phyloP scores from a whole-genome alignment of 2,888 invertebrate genomes.

The Perizoma flavofasciatum region DNA sequence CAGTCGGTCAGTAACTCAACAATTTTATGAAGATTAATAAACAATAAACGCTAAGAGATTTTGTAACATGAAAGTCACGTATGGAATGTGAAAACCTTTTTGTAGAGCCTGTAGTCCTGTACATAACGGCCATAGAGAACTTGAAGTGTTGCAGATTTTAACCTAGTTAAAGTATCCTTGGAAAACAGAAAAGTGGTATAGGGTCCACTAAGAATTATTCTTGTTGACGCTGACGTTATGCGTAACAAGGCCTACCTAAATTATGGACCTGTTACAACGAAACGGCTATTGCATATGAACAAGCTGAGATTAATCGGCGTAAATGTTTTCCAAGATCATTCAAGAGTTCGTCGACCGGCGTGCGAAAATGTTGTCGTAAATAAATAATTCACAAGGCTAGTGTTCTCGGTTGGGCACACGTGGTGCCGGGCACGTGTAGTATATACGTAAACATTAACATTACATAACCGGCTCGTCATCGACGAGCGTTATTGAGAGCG shows the following conservation, averaged over 20 bases:
- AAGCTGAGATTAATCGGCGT: constrained; percentile 75
- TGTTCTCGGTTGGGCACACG: constrained; percentile 81
- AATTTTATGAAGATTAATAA: too few species aligned
- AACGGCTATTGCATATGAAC: constrained; percentile 41
- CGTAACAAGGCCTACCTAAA: constrained; percentile 3
- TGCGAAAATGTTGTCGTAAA: constrained; percentile 84
- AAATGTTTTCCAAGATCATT: constrained; percentile 80
- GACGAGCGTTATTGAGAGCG: constrained; percentile 73
- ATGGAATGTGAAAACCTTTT: too few species aligned
- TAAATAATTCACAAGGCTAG: constrained; percentile 85
- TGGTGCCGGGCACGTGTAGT: constrained; percentile 75
- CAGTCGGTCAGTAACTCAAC: too few species aligned
- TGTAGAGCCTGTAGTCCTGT: too few species aligned
- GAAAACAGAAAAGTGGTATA: too few species aligned
- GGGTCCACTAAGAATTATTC: too few species aligned
- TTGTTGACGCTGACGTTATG: background rate
- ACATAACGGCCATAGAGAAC: too few species aligned
- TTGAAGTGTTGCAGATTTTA: too few species aligned
- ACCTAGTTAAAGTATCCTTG: too few species aligned
- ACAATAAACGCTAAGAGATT: too few species aligned
- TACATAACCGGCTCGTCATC: constrained; percentile 82
- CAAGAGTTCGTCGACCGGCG: constrained; percentile 80
- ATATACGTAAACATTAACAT: constrained; percentile 83
- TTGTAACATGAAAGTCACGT: too few species aligned
- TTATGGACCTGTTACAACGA: constrained; percentile 15